Conservation (phyloP, 2,888 invertebrate genomes). For the Pyrrhia umbra region DNA sequence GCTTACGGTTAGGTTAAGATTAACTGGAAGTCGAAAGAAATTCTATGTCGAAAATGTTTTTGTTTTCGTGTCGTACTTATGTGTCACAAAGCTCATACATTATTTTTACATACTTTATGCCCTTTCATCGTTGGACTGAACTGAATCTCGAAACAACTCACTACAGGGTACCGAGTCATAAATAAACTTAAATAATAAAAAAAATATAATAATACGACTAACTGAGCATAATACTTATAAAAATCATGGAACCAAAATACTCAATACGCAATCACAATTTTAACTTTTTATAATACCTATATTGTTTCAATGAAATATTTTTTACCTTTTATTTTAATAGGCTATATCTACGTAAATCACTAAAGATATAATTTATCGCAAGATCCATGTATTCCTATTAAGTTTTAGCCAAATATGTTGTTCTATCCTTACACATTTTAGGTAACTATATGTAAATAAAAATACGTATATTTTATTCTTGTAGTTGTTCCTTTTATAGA, state of each 20-base stretch:
- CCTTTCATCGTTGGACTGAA: conserved; percentile 71
- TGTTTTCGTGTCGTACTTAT: conserved; percentile 72
- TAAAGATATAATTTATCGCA: conserved; percentile 79
- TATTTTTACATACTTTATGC: conserved; percentile 68
- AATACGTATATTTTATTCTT: conserved; percentile 82
- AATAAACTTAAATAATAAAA: conserved; percentile 72
- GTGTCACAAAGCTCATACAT: conserved; percentile 65
- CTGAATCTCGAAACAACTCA: conserved; percentile 82
- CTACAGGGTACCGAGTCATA: conserved; percentile 87
- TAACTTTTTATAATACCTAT: conserved; percentile 71
- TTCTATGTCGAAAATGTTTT: conserved; percentile 42
- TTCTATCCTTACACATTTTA: conserved; percentile 81
- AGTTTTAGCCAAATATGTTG: conserved; percentile 89
- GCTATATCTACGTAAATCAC: conserved; percentile 66
- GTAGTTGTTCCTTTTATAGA: conserved; percentile 86
- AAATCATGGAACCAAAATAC: conserved; percentile 81
- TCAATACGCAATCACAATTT: conserved; percentile 84
- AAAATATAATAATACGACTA: conserved; percentile 70
- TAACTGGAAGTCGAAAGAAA: conserved; percentile 61
- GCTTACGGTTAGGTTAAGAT: conserved; percentile 65
- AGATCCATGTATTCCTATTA: conserved; percentile 83
- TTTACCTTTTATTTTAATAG: conserved; percentile 58
- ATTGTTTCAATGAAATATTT: conserved; percentile 69
- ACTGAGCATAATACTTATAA: conserved; percentile 77
- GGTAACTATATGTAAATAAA: conserved; percentile 84